Conservation (phyloP, 2,888 invertebrate species). For the Lycophotia porphyrea region DNA sequence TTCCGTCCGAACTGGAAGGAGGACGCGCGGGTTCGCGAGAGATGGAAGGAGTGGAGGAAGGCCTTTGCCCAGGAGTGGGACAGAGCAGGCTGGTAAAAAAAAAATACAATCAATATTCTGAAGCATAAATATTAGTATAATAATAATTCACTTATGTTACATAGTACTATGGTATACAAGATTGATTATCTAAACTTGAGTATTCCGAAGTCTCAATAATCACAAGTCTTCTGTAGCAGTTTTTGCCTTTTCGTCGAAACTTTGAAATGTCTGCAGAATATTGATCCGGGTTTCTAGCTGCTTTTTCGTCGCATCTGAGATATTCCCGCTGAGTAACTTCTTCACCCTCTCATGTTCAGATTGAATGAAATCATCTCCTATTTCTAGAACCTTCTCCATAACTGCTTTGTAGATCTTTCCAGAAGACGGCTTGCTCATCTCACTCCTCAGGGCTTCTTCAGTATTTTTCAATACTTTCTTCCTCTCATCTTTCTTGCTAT, state of each 20-base stretch:
- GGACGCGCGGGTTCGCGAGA: no score
- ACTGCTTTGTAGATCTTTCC: constrained; percentile 94
- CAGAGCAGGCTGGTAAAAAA: no score
- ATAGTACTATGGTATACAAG: neutral
- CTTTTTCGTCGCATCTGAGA: constrained; percentile 95
- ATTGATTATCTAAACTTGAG: neutral
- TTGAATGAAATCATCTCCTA: constrained; percentile 94
- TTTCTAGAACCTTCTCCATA: constrained; percentile 95
- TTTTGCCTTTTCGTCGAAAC: constrained; percentile 69
- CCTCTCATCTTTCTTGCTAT: constrained; percentile 85
- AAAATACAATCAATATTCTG: neutral
- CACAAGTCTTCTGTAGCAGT: constrained; percentile 79
- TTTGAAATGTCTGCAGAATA: constrained; percentile 94
- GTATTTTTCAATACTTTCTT: constrained; percentile 85
- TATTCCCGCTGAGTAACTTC: constrained; percentile 94
- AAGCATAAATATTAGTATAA: neutral
- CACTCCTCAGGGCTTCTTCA: constrained; percentile 74
- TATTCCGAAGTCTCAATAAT: constrained; percentile 48
- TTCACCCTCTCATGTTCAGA: constrained; percentile 94
- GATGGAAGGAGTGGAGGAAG: no score
- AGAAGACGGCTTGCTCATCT: constrained; percentile 83
- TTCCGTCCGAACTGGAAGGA: no score
- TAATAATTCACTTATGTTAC: neutral
- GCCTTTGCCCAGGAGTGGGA: no score
- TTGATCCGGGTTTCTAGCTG: constrained; percentile 94